Base-by-base conservation (phyloP, 2,888 invertebrate genomes). In the Eupithecia inturbata region DNA sequence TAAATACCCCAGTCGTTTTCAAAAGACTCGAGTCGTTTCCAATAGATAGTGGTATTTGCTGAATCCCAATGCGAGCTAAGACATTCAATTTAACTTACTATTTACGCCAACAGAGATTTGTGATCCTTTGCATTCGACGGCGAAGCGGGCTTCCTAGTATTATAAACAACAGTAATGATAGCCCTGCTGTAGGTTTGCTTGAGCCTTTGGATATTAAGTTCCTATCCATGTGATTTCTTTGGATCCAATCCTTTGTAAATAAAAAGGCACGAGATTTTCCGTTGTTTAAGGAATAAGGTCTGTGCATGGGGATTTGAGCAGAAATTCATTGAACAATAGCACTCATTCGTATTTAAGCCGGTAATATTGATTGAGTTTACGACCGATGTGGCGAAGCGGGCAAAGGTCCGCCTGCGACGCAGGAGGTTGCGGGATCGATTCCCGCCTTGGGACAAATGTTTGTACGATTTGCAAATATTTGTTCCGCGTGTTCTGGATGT, bases 1-100 rank as follows among this genome's bases (percentile, higher is more conserved):
- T 89, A 88, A 90, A 90, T 87, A 88, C 88, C 85, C 85, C 82
- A 83, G 85, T 87, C 79, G 68, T 45, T 71, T 74, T 62, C 67
- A 72, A 75, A 75, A 72, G 63, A 67, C 67, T 63, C 70, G 33
- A 64, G 60, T 76, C 86, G 88, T 87, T 88, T 88, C 88, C 88
- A 88, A 89, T 88, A 87, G 88, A 89, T 89, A 87, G 87, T 85
- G 85, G 89, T 89, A 90, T 92, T 92, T 92, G 88, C 91, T 89
- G 88, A 91, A 89, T 88, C 89, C 88, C 87, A 85, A 88, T 87
- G 88, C 87, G 81, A 88, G 91, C 90, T 90, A 89, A 90, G 90
- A 89, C 89, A 90, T 91, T 92, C 91, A 91, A 92, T 92, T 92
- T 89, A 91, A 92, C 86, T 91, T 89, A 89, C 88, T 88, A 86